Base-by-base conservation (phyloP, 1,140 invertebrate genomes). In the Copidosoma floridanum region DNA sequence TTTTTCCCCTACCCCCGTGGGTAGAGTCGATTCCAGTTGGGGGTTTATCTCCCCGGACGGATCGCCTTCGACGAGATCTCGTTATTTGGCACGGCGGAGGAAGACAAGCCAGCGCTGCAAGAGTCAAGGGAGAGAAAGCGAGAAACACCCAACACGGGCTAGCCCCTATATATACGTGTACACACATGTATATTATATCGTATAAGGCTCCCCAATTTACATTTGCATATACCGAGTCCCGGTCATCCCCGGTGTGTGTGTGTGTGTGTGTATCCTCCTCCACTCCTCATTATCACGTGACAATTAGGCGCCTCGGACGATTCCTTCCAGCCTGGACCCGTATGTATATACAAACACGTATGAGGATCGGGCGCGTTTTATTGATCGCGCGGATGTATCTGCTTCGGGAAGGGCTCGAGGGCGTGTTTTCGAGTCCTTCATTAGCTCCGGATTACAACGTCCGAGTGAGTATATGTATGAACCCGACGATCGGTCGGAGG, bases 261-360 rank as follows among this genome's bases (percentile, higher is more conserved):
- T n/a, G n/a, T n/a, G n/a, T n/a, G n/a, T n/a, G n/a, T n/a, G n/a
- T n/a, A n/a, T n/a, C n/a, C n/a, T n/a, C n/a, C n/a, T n/a, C n/a
- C n/a, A n/a, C n/a, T n/a, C 26, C 44, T 55, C 51, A 50, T 61
- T 61, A 61, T 61, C 37, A 14, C 44, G 46, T 61, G 58, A 61
- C 51, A 61, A 61, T 61, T 61, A 55, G 44, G 58, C 26, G 20
- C 52, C 37, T 50, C 52, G 18, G 46, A 16, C 32, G 54, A 60
- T 37, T 44, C 23, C 53, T 23, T 27, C 11, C 20, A n/a, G n/a
- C n/a, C n/a, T n/a, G n/a, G n/a, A n/a, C n/a, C 44, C 37, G n/a
- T 32, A 48, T 61, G 26, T 47, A 50, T 48, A 54, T 61, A n/a
- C n/a, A n/a, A n/a, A n/a, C n/a, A n/a, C 58, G 35, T 35, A 44